Evolutionary conservation across 2,797 vertebrate species (phyloP).

Genomic region (Pipistrellus nathusii): DNA sequence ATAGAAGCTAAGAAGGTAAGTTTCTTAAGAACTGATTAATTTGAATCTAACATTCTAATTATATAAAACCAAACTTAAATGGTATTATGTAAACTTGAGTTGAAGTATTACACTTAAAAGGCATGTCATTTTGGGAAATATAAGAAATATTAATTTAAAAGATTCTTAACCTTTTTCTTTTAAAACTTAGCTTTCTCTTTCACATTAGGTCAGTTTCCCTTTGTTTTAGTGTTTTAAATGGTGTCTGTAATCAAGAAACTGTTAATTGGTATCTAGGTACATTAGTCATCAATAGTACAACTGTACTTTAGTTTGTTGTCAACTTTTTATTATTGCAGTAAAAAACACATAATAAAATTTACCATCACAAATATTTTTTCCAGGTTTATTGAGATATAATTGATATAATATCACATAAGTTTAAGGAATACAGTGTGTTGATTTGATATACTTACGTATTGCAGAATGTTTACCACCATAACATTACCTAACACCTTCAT

Average conservation of each 20-base stretch:
- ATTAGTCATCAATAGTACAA: background rate
- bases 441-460: background rate
- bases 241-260: background rate
- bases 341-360: background rate
- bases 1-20: constrained; percentile 92
- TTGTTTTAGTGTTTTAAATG: constrained; percentile 15
- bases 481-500: background rate
- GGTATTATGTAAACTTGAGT: background rate
- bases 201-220: constrained; percentile 35
- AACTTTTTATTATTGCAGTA: background rate
- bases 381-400: background rate
- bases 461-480: background rate
- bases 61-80: background rate
- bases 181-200: constrained; percentile 32
- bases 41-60: constrained; percentile 17
- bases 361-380: background rate
- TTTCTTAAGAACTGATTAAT: constrained; percentile 61
- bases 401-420: background rate
- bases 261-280: background rate
- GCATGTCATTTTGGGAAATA: constrained; percentile 1
- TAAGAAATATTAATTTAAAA: background rate
- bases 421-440: background rate
- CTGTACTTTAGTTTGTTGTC: background rate
- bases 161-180: background rate
- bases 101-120: background rate